These are phyloP conservation scores for Pomacea canaliculata DNA, from an alignment of 2,888 invertebrate genomes.

Conservation along the genomic window DNA sequence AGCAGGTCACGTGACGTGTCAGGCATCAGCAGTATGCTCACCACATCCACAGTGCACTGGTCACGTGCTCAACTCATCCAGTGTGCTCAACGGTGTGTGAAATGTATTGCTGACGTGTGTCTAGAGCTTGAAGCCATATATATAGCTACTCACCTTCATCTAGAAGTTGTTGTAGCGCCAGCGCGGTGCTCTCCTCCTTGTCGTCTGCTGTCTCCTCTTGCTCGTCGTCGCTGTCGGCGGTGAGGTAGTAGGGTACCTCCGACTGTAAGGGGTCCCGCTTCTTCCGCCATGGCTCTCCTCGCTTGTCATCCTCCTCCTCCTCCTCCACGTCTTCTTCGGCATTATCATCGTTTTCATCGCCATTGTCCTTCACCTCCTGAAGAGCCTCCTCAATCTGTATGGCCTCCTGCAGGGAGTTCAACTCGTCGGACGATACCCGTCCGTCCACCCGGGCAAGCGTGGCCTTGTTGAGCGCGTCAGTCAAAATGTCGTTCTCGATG, in stretches of 20 bases:
- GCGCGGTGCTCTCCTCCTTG: not conserved
- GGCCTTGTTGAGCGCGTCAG: conserved; percentile 53
- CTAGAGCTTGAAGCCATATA: too few species aligned
- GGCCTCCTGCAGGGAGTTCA: conserved; percentile 33
- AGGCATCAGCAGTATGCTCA: too few species aligned
- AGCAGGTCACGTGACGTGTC: too few species aligned
- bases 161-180: conserved; percentile 1
- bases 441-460: conserved; percentile 50
- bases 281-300: conserved; percentile 22
- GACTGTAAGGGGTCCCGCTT: conserved; percentile 7
- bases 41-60: too few species aligned
- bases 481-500: conserved; percentile 55
- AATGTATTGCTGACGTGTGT: too few species aligned
- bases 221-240: conserved; percentile 13
- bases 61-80: too few species aligned
- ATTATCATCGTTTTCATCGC: not conserved
- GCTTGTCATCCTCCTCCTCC: conserved; percentile 1
- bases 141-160: not conserved
- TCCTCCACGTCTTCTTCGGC: not conserved
- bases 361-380: conserved; percentile 25
- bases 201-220: conserved; percentile 4
- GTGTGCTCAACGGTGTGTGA: too few species aligned
- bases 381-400: conserved; percentile 38
- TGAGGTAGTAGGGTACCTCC: conserved; percentile 17
- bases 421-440: conserved; percentile 34